Conservation (phyloP, 53 echinoderm and acorn worm genomes). For the Zoroaster sp. region DNA sequence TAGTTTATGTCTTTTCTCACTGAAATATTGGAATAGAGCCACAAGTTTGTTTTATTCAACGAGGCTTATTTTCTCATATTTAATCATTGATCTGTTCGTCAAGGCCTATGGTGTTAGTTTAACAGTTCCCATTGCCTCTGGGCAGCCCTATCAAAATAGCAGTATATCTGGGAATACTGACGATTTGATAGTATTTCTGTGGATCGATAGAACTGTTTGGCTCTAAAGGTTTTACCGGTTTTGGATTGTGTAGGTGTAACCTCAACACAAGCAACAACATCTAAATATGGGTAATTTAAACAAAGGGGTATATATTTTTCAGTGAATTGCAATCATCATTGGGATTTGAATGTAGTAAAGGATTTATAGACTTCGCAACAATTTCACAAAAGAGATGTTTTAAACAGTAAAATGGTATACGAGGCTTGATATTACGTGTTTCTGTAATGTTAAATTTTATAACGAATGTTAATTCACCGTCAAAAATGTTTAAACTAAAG, state of each 20-base stretch:
- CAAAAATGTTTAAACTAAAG: slow-evolving; percentile 5
- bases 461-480: too few species aligned
- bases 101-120: not conserved
- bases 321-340: not conserved
- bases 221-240: not conserved
- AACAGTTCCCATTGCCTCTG: not conserved
- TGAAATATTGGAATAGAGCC: not conserved
- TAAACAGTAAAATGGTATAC: too few species aligned
- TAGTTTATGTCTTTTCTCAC: not conserved
- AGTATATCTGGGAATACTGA: not conserved
- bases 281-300: slow-evolving; percentile 8
- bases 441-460: too few species aligned
- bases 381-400: too few species aligned
- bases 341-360: not conserved
- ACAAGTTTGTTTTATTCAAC: not conserved
- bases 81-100: not conserved
- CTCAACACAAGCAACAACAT: not conserved
- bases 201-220: too few species aligned
- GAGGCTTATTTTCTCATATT: not conserved
- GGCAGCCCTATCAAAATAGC: not conserved
- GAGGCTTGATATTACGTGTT: too few species aligned
- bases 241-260: not conserved
- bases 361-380: too few species aligned
- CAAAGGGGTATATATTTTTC: not conserved
- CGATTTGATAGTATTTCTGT: too few species aligned